Evolutionary conservation across 2,888 invertebrate species (phyloP), one percentile per base, ranked within the genome.

Genomic region (Sinopyrophorus schimmeli): DNA sequence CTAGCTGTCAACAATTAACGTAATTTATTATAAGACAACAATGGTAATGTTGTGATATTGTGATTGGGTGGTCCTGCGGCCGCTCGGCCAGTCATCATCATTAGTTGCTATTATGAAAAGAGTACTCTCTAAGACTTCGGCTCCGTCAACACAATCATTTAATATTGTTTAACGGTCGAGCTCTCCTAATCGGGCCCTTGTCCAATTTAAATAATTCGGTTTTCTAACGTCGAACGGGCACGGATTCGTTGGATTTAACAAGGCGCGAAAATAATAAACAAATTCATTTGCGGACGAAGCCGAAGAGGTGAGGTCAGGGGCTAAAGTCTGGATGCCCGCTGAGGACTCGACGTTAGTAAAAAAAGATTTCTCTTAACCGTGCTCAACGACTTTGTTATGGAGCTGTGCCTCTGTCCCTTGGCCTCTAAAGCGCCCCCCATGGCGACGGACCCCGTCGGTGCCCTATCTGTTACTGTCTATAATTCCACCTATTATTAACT

Each of bases 1-100:
- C 68, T 63, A 69, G 66, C 73, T 71, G 73, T 73, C 73, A 69
- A 73, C 74, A 74, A 73, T 74, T 74, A 74, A 73, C 72, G 70
- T 74, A 70, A 74, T 74, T 74, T 74, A 74, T 74, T 72, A 71
- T 69, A 68, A 70, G 68, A 66, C 68, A 71, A 73, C 73, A 72
- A 73, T 72, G 71, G 71, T 70, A 69, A 69, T 71, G 70, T 71
- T 71, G 70, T 71, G 70, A 72, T 72, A 71, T 69, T 64, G 70
- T 66, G 70, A 72, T 71, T 71, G 74, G 74, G 73, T 73, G 74
- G 73, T 73, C 74, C 62, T 52, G n/a, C 53, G 43, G 53, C 51
- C 50, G 53, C 44, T 49, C 55, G 55, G 57, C 65, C 44, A 70
- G 70, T 72, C 72, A 72, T 70, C 69, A 65, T 72, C 72, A 72